A percentile compares a stretch with the other conserved stretches of the same genome.
These are phyloP conservation scores for Neocrepidodera transversa DNA, from an alignment of 2,888 invertebrate genomes.

Conservation along the genomic window DNA sequence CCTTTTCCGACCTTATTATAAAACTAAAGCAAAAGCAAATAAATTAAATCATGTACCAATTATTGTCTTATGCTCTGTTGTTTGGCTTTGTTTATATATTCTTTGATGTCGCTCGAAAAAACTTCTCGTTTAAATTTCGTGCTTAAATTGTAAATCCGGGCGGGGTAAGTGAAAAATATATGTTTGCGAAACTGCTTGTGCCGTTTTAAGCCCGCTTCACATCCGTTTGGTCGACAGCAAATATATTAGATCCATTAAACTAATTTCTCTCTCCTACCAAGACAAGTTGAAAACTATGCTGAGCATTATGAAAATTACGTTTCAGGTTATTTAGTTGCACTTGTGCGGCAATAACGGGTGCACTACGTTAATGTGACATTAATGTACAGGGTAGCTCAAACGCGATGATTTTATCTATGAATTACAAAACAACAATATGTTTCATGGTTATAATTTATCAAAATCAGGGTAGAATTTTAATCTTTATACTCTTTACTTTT, in stretches of 20 bases:
- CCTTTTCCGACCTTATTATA: too few relatives aligned
- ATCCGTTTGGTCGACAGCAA: constrained; percentile 13
- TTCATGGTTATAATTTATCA: too few relatives aligned
- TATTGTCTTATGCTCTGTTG: not conserved
- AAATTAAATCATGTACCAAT: not conserved
- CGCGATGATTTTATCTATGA: too few relatives aligned
- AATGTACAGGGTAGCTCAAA: too few relatives aligned
- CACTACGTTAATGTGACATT: too few relatives aligned
- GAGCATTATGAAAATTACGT: constrained; percentile 17
- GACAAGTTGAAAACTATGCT: constrained; percentile 11
- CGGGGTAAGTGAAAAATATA: constrained; percentile 8
- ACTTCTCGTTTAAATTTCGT: constrained; percentile 2
- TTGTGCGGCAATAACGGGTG: not conserved
- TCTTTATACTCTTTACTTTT: too few relatives aligned
- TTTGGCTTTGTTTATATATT: not conserved
- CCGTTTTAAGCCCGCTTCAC: constrained; percentile 11
- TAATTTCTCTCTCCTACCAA: constrained; percentile 7
- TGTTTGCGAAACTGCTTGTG: constrained; percentile 15
- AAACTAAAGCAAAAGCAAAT: too few relatives aligned
- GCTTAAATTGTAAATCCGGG: not conserved
- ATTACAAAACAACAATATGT: too few relatives aligned
- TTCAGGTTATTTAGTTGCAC: constrained; percentile 12
- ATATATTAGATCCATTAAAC: constrained; percentile 17
- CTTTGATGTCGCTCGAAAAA: not conserved
- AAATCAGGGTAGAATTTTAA: too few relatives aligned